These are phyloP conservation scores for Neomorphus geoffroyi DNA, from an alignment of 2,797 vertebrate genomes.

Conservation along the genomic window DNA sequence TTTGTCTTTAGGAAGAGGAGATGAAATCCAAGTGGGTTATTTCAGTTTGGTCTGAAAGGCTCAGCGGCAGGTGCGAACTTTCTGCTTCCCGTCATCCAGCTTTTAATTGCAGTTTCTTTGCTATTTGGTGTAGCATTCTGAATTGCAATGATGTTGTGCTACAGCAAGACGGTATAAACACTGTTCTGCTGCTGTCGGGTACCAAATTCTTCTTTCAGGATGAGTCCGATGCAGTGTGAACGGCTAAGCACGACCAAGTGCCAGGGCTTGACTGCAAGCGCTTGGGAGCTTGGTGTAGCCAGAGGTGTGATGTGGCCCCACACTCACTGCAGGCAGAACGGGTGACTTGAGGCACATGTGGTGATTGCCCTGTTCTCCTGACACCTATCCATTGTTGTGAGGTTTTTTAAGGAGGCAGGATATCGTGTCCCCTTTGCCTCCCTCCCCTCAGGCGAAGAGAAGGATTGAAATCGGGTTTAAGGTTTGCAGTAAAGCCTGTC, in stretches of 20 bases:
- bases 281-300: neutral
- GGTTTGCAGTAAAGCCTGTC: neutral
- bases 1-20: constrained; percentile 56
- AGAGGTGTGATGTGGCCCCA: neutral
- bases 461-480: neutral
- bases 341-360: neutral
- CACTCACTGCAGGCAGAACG: neutral
- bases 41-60: constrained; percentile 49
- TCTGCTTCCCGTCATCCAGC: constrained; percentile 36
- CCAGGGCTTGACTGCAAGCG: neutral
- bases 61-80: constrained; percentile 50
- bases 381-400: neutral
- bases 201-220: neutral
- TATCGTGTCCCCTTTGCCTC: neutral
- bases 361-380: neutral
- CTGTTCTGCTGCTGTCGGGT: neutral
- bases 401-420: neutral
- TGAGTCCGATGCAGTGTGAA: neutral
- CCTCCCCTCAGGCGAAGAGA: neutral
- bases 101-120: constrained; percentile 10
- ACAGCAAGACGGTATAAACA: neutral
- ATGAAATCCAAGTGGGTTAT: constrained; percentile 43
- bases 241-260: neutral
- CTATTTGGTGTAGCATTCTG: neutral
- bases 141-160: neutral